Evolutionary conservation across 2,888 invertebrate genomes (phyloP), one percentile per base, ranked within the genome.

Genomic region (Auanema sp.): DNA sequence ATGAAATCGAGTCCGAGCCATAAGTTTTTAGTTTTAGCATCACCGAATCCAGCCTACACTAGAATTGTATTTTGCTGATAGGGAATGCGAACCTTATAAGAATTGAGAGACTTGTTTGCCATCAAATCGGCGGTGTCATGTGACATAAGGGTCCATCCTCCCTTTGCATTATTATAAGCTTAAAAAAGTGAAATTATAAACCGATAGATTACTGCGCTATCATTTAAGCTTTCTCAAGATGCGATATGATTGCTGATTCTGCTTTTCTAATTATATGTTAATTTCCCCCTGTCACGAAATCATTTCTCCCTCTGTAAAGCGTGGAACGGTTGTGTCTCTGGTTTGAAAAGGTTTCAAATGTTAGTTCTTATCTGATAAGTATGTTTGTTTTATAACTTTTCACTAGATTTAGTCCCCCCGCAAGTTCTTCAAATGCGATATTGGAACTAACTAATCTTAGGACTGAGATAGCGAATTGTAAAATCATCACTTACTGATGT

Each of bases 1-100:
- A 76, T 72, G 60, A 71, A 63, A 18, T 75, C 73, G 49, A 78
- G 63, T 47, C 78, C 78, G 21, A 78, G 42, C 75, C 76, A 78
- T 12, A 68, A 60, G 23, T 64, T 65, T 12, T 60, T 56, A 12
- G 51, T 62, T 1, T 43, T 24, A 4, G 71, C 64, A 16, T 66
- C 59, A n/a, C 78, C 78, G 64, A 78, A 78, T 5, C 76, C 76
- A 8, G 23, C 33, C 33, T 33, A 33, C 33, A 33, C 10, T 47
- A 18, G 16, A 18, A 21, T 21, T 5, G 4, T 3, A 18, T 16
- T n/a, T n/a, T n/a, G n/a, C n/a, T 66, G 66, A 47, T 66, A 58
- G 42, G 57, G 55, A 23, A 50, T 53, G 8, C 41, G 4, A 18
- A 6, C 42, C 23, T 21, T 14, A 33, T 60, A 63, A 2, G 62